Conservation (phyloP, 2,113 vertebrate species). For the Phycodurus eques region DNA sequence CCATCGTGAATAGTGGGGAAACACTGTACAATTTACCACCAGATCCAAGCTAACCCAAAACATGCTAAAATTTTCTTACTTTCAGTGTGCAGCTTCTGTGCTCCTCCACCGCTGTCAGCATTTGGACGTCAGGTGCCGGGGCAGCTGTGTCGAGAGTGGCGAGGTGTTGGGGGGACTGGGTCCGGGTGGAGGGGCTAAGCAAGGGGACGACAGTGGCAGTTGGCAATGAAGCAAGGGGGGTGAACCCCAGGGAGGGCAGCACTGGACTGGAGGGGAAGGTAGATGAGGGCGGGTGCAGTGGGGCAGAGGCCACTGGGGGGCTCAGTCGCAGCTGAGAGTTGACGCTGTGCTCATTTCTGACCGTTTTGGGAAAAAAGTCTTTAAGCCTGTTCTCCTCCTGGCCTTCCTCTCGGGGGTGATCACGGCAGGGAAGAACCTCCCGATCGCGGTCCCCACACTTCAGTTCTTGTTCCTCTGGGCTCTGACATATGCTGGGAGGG, state of each 20-base stretch:
- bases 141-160: too few relatives aligned
- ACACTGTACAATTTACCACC: background rate
- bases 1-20: background rate
- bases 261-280: constrained; percentile 20
- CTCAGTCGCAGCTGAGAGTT: constrained; percentile 38
- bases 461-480: background rate
- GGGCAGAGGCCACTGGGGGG: constrained; percentile 27
- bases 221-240: constrained; percentile 11
- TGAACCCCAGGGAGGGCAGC: constrained; percentile 44
- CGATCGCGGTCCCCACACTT: background rate
- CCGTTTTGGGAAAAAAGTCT: background rate
- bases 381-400: background rate
- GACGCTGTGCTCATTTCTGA: background rate
- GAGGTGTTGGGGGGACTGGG: constrained; percentile 18
- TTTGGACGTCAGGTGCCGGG: background rate
- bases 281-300: constrained; percentile 10
- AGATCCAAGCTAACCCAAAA: background rate
- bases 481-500: background rate
- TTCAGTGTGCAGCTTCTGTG: constrained; percentile 37
- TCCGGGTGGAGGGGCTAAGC: constrained; percentile 17
- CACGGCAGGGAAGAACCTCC: constrained; percentile 5
- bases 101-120: constrained; percentile 8
- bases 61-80: constrained; percentile 28
- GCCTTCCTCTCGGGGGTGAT: constrained; percentile 3
- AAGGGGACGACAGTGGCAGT: constrained; percentile 20